phyloP scores from a whole-genome alignment of 2,113 vertebrate species.

The Aramus guarauna region DNA sequence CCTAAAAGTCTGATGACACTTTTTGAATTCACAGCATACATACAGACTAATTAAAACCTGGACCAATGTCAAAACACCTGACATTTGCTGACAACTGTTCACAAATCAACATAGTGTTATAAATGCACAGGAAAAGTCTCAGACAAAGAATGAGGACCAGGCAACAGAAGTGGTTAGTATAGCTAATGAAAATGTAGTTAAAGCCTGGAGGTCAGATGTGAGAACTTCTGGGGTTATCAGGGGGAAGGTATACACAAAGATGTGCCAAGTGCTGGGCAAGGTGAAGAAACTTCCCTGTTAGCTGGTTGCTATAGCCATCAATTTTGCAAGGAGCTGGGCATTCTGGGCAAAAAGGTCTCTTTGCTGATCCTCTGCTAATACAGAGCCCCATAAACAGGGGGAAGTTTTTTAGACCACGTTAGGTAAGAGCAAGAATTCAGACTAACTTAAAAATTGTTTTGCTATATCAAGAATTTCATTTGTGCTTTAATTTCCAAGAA shows the following conservation, averaged over 20 bases:
- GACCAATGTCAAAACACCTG: background rate
- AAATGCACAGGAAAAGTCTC: background rate
- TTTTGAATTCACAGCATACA: background rate
- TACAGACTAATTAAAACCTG: background rate
- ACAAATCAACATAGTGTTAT: background rate
- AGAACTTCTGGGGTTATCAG: background rate
- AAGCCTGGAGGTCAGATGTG: background rate
- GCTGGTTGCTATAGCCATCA: background rate
- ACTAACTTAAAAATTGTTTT: background rate
- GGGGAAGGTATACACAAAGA: background rate
- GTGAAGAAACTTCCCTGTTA: background rate
- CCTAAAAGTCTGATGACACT: background rate
- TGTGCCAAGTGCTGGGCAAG: background rate
- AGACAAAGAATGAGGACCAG: background rate
- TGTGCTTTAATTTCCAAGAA: background rate
- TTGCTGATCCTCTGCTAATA: background rate
- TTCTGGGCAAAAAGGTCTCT: background rate
- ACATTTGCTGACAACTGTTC: background rate
- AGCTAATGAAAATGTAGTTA: background rate
- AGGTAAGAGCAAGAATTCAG: background rate
- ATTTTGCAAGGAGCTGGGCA: background rate
- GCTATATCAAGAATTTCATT: background rate
- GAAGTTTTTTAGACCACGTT: background rate
- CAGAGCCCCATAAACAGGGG: background rate
- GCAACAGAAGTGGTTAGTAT: background rate